A percentile compares a stretch with the other conserved stretches of the same genome.
These are phyloP conservation scores for Thereva nobilitata DNA, from an alignment of 2,888 invertebrate species.

Conservation along the genomic window DNA sequence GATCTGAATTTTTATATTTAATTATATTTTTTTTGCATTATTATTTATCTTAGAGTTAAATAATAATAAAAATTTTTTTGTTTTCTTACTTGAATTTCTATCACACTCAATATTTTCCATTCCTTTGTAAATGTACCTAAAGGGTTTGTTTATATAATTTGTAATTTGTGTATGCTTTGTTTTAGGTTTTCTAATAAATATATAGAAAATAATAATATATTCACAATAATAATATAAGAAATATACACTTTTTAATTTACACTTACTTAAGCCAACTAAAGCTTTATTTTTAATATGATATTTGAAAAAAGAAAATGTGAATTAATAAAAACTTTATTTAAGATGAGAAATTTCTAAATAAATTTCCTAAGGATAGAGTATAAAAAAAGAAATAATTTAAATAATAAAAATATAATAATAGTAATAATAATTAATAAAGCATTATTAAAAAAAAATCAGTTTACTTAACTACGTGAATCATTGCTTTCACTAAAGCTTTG, in stretches of 20 bases:
- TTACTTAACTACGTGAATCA: conserved; percentile 58
- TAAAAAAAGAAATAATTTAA: conserved; percentile 17
- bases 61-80: conserved; percentile 11
- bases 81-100: conserved; percentile 6
- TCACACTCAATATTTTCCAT: conserved; percentile 19
- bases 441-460: background rate
- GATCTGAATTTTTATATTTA: no score
- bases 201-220: no score
- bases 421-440: background rate
- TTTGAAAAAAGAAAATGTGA: no score
- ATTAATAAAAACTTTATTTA: no score
- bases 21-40: no score
- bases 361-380: background rate
- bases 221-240: no score
- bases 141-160: background rate
- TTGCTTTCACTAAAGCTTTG: conserved; percentile 60
- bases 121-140: background rate
- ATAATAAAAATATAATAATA: conserved; percentile 6
- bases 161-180: no score
- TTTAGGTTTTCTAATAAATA: no score
- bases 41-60: background rate
- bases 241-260: no score
- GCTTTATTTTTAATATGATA: no score
- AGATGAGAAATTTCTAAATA: no score
- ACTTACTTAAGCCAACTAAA: no score